Evolutionary conservation across 2,113 vertebrate species (phyloP).

Genomic region (Callionymus lyra): DNA sequence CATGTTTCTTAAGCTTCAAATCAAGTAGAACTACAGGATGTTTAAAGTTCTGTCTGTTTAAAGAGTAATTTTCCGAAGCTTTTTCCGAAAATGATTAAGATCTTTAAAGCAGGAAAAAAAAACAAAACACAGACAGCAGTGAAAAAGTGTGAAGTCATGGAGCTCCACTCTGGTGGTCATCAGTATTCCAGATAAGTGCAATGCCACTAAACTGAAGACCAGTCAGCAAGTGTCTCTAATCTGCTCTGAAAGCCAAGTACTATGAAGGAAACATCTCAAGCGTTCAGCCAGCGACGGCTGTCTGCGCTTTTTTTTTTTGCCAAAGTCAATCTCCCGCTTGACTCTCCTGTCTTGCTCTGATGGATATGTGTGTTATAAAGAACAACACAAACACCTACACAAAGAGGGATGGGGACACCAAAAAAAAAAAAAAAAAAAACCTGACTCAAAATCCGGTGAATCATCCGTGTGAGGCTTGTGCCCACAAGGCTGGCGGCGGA

Average conservation of each 20-base stretch:
- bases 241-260: conserved; percentile 40
- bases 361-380: conserved; percentile 5
- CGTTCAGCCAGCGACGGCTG: conserved; percentile 31
- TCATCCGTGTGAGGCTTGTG: conserved; percentile 19
- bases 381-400: conserved; percentile 10
- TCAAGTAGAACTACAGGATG: no score
- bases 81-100: no score
- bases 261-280: conserved; percentile 49
- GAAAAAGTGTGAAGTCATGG: no score
- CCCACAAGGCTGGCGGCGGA: conserved; percentile 20
- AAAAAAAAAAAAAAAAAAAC: no score
- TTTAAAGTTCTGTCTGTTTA: no score
- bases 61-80: no score
- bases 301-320: conserved; percentile 35
- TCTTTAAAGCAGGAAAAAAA: no score
- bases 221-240: conserved; percentile 43
- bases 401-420: conserved; percentile 19
- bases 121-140: no score
- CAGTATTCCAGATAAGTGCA: conserved; percentile 28
- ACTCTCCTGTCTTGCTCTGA: conserved; percentile 36
- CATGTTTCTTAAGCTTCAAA: no score
- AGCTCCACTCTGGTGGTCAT: conserved; percentile 7
- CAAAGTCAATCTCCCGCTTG: conserved; percentile 52
- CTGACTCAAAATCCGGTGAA: conserved; percentile 15
- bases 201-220: conserved; percentile 31